These are phyloP conservation scores for Pseudorectes ferrugineus DNA, from an alignment of 2,113 vertebrate genomes.

Conservation along the genomic window DNA sequence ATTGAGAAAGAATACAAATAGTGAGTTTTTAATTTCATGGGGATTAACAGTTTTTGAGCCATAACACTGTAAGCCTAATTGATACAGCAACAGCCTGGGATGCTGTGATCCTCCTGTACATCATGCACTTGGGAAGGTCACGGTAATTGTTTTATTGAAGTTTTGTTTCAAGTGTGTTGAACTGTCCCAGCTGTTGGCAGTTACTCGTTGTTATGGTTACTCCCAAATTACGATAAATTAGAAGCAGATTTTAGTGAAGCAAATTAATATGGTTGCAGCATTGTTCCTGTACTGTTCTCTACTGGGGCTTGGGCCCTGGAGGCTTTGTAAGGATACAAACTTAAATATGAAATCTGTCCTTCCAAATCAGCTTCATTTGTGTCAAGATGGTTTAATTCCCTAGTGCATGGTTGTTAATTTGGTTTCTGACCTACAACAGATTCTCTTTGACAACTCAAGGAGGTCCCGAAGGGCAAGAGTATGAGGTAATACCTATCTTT, in stretches of 20 bases:
- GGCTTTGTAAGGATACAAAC: neutral
- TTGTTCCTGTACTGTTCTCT: neutral
- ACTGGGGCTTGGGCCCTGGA: neutral
- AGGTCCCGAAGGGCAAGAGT: neutral
- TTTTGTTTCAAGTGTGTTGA: neutral
- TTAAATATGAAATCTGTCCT: neutral
- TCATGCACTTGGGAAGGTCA: neutral
- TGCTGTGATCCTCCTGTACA: neutral
- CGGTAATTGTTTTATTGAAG: neutral
- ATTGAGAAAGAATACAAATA: neutral
- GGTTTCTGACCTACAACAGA: neutral
- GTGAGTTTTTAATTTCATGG: neutral
- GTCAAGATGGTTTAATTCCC: neutral
- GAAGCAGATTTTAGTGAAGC: slow-evolving; percentile 14
- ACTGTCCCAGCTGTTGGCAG: slow-evolving; percentile 36
- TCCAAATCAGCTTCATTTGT: neutral
- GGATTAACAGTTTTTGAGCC: neutral
- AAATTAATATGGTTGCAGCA: neutral
- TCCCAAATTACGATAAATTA: neutral
- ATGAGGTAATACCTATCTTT: neutral
- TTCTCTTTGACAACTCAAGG: neutral
- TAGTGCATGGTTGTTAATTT: neutral
- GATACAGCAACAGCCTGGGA: neutral
- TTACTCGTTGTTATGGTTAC: neutral
- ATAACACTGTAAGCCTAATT: neutral